Conservation (phyloP, 1,140 invertebrate genomes). For the Formica selysi region DNA sequence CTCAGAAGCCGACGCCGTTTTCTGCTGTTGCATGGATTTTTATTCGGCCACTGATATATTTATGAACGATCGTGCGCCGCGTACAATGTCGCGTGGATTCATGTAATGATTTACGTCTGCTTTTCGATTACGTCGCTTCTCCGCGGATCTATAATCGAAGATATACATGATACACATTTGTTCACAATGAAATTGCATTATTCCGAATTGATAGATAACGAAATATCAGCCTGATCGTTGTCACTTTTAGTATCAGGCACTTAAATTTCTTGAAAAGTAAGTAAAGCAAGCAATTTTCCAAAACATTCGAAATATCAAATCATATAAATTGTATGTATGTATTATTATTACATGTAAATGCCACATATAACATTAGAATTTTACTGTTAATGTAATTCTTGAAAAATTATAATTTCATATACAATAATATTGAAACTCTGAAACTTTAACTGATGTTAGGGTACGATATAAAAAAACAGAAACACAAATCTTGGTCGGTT, state of each 20-base stretch:
- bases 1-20: constrained; percentile 36
- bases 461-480: constrained; percentile 49
- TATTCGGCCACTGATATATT: constrained; percentile 52
- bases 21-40: constrained; percentile 56
- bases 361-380: constrained; percentile 19
- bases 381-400: constrained; percentile 10
- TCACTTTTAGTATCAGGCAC: not conserved
- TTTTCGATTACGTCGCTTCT: constrained; percentile 52
- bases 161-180: constrained; percentile 49
- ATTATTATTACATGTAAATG: not conserved
- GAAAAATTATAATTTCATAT: constrained; percentile 26
- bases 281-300: not conserved
- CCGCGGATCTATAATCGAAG: constrained; percentile 45
- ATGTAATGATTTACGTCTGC: constrained; percentile 46
- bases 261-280: not conserved
- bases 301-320: not conserved
- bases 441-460: not conserved
- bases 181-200: constrained; percentile 54
- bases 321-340: not conserved
- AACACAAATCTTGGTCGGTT: constrained; percentile 82
- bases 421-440: not conserved
- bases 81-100: constrained; percentile 45
- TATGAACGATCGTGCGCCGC: constrained; percentile 57
- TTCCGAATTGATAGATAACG: constrained; percentile 26
- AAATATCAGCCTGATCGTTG: constrained; percentile 17